Evolutionary conservation across 2,113 vertebrate species (phyloP).

Genomic region (Zosterops borbonicus): DNA sequence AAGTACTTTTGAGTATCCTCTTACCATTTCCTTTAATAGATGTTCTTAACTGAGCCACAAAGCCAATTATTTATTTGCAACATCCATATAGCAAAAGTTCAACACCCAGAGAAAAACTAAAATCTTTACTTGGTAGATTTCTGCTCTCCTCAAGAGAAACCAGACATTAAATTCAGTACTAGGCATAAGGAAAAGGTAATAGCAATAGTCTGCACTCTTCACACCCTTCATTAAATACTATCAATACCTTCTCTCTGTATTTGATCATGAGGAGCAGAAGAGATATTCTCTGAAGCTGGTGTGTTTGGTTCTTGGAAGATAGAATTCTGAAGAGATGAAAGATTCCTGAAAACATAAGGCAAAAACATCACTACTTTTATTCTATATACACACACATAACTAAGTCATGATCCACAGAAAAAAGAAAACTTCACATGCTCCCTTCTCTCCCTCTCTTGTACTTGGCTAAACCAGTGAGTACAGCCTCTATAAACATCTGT

Average conservation of each 20-base stretch:
- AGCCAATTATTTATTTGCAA: background rate
- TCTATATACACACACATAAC: background rate
- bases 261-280: constrained; percentile 29
- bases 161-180: background rate
- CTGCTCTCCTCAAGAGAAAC: background rate
- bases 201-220: background rate
- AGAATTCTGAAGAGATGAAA: background rate
- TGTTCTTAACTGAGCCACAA: background rate
- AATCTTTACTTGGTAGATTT: background rate
- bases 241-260: constrained; percentile 73
- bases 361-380: background rate
- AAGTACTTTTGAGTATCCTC: background rate
- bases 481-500: background rate
- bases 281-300: background rate
- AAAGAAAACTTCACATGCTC: background rate
- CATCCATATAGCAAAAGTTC: background rate
- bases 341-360: constrained; percentile 42
- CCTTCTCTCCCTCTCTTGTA: background rate
- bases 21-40: background rate
- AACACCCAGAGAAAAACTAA: background rate
- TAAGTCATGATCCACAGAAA: background rate
- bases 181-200: background rate
- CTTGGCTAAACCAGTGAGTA: background rate
- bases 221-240: background rate
- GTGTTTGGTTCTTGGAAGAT: constrained; percentile 26